Evolutionary conservation across 2,888 invertebrate genomes (phyloP).

Genomic region (Polymixis flavicincta): DNA sequence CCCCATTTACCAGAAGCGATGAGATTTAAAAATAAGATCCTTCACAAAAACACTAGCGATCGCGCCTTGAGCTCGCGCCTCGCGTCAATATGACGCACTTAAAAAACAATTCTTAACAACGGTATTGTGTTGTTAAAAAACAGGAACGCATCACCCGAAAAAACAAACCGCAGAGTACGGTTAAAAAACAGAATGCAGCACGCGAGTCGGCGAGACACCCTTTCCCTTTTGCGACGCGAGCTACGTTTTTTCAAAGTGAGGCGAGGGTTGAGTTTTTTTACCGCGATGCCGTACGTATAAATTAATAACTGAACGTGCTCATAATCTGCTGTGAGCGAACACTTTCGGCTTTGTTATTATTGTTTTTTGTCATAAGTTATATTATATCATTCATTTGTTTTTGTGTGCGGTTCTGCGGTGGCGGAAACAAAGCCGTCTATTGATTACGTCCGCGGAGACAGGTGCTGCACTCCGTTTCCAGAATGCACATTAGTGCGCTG

Average conservation of each 20-base stretch:
- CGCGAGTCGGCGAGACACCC: constrained; percentile 88
- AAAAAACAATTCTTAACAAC: constrained; percentile 88
- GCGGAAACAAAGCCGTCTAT: constrained; percentile 86
- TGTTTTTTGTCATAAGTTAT: constrained; percentile 79
- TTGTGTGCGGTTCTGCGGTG: constrained; percentile 73
- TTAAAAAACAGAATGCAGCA: constrained; percentile 90
- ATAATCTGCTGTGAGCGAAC: constrained; percentile 88
- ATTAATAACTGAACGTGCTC: constrained; percentile 90
- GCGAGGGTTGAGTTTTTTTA: constrained; percentile 89
- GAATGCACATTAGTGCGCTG: constrained; percentile 42
- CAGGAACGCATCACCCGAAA: constrained; percentile 87
- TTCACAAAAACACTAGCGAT: constrained; percentile 82
- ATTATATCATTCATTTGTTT: constrained; percentile 89
- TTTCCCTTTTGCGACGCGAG: constrained; percentile 90
- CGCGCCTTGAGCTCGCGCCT: constrained; percentile 84
- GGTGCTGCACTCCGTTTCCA: constrained; percentile 75
- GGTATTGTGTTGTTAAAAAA: constrained; percentile 90
- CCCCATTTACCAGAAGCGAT: constrained; percentile 82
- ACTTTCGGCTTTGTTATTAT: constrained; percentile 88
- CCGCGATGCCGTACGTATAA: constrained; percentile 87
- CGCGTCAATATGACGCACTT: constrained; percentile 88
- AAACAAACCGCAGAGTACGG: constrained; percentile 89
- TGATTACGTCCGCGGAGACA: constrained; percentile 86
- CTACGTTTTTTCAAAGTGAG: constrained; percentile 87
- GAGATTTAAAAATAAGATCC: constrained; percentile 87